Evolutionary conservation across 2,797 vertebrate species (phyloP), one percentile per base, ranked within the genome.

Genomic region (Philypnodon macrostomus): DNA sequence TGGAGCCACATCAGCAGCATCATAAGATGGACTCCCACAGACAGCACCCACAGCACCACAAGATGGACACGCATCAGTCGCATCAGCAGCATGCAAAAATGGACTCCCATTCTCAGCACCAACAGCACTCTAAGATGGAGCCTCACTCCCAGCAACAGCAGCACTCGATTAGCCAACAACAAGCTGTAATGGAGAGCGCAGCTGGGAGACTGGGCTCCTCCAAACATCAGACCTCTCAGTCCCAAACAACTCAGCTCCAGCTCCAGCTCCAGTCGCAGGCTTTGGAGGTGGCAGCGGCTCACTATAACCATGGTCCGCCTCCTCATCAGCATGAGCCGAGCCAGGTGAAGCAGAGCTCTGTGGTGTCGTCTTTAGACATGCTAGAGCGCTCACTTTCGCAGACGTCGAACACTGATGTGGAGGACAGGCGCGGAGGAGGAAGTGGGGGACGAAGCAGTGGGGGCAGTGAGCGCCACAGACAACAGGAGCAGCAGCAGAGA

Each of bases 241-340:
- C 90, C 0, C 92, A 92, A 9, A 86, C 92, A 0, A 93, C 93
- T 0, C 94, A 95, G n/a, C 85, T 93, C 17, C 91, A 92, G 73
- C 87, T 93, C 19, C 91, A 93, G 16, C 90, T 95, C 2, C 94
- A 94, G 47, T 91, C 90, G 15, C 92, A 94, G 55, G 89, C 90
- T n/a, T 33, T 94, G 69, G 92, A 94, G 54, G 91, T 90, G 73
- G 73, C 90, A 14, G 71, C 90, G 1, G 86, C 87, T 34, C 92
- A 92, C 70, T 92, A 91, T 72, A 89, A 87, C 51, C 89, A 88
- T 0, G 77, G 85, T 2, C 73, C 84, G 23, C 66, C 84, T 19
- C 69, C 85, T 3, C 87, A 88, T 70, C 85, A 75, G 27, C 89
- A 90, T 2, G 86, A 91, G 50, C 88, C 87, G 67, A 80, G 70